Conservation (phyloP, 2,797 vertebrate genomes). For the Atherinosoma microstoma region DNA sequence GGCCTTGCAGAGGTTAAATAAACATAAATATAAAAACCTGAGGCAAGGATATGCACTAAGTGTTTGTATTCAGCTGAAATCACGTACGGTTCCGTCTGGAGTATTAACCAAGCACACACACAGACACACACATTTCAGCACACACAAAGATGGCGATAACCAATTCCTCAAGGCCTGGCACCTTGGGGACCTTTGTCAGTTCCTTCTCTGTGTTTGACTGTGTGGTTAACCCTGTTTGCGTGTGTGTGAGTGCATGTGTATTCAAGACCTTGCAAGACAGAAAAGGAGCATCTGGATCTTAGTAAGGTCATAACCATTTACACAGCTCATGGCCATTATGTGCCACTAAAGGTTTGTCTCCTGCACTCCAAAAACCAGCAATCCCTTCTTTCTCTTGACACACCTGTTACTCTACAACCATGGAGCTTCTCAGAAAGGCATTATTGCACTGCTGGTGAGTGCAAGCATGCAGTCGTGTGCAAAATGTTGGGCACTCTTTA, state of each 20-base stretch:
- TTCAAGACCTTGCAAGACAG: slow-evolving; percentile 32
- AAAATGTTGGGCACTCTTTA: not conserved
- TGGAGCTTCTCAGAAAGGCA: not conserved
- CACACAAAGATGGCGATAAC: slow-evolving; percentile 51
- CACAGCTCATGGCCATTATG: slow-evolving; percentile 45
- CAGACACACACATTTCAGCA: slow-evolving; percentile 26
- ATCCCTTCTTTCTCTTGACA: slow-evolving; percentile 7
- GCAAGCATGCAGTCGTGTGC: not conserved
- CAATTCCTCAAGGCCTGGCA: slow-evolving; percentile 63
- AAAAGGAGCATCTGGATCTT: slow-evolving; percentile 49
- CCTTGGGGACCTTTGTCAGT: slow-evolving; percentile 52
- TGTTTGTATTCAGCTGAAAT: slow-evolving; percentile 25
- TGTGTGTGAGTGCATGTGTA: not conserved
- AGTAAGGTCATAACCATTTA: slow-evolving; percentile 64
- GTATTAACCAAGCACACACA: slow-evolving; percentile 40
- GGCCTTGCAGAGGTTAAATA: slow-evolving; percentile 21
- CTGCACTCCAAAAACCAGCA: slow-evolving; percentile 26
- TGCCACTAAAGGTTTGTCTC: slow-evolving; percentile 28
- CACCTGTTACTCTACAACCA: slow-evolving; percentile 1
- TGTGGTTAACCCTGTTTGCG: not conserved
- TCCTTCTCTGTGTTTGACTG: slow-evolving; percentile 15
- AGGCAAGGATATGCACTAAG: slow-evolving; percentile 27
- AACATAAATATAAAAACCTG: slow-evolving; percentile 28
- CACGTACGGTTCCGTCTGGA: slow-evolving; percentile 32
- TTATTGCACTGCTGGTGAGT: not conserved